A percentile compares a stretch with the other conserved stretches of the same genome.
Evolutionary conservation across 2,113 vertebrate species (phyloP).

Genomic region (Saguinus midas): DNA sequence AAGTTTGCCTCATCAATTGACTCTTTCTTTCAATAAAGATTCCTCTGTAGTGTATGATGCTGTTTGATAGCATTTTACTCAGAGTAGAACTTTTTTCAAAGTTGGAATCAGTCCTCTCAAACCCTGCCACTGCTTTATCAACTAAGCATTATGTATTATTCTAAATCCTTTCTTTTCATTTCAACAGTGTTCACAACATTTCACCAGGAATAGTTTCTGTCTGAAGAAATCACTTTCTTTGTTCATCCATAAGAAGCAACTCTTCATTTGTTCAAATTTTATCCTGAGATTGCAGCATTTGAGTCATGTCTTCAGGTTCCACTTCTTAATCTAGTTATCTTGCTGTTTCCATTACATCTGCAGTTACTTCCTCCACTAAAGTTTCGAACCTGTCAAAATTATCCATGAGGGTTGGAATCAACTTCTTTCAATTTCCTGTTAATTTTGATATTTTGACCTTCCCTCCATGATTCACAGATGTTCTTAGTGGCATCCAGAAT

Average conservation of each 20-base stretch:
- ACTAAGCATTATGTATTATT: background rate
- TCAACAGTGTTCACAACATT: background rate
- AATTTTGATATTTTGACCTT: background rate
- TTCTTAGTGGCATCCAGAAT: background rate
- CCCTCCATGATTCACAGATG: background rate
- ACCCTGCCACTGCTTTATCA: background rate
- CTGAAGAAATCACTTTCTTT: background rate
- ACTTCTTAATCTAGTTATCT: background rate
- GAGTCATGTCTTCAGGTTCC: background rate
- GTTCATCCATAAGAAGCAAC: background rate
- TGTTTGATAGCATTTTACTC: background rate
- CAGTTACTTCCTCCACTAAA: background rate
- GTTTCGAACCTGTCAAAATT: background rate
- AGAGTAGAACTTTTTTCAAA: background rate
- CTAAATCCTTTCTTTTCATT: background rate
- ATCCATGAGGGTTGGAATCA: background rate
- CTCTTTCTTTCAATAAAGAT: background rate
- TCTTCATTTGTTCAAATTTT: background rate
- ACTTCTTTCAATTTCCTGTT: background rate
- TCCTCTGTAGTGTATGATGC: background rate
- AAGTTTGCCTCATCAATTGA: background rate
- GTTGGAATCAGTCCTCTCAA: background rate
- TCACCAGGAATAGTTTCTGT: background rate
- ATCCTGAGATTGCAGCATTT: background rate
- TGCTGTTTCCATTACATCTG: background rate